Base-by-base conservation (phyloP, 2,888 invertebrate genomes). In the Cinara cedri region DNA sequence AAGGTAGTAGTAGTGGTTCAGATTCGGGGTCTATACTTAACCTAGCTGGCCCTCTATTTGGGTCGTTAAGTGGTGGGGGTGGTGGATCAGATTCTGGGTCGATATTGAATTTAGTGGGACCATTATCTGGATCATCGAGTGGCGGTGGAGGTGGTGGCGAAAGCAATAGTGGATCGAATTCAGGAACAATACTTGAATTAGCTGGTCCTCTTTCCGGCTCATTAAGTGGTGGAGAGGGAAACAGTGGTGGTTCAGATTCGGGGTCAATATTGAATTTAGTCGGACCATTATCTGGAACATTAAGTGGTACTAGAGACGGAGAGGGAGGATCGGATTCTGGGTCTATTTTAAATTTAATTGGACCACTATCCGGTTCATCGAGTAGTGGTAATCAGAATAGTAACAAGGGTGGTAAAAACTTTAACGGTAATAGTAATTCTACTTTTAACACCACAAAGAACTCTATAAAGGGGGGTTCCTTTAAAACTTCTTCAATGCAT, bases 291-390 rank as follows among this genome's bases (percentile, higher is more conserved):
- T 21, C 49, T 11, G 74, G 74, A 3, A 19, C 60, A 2, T 51
- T 21, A 11, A 74, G 81, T 19, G 76, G 75, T 10, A n/a, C n/a
- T n/a, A 81, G 81, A 65, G 21, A n/a, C 1, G 70, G 24, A 55
- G 14, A 11, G n/a, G 76, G 76, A 19, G 81, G 81, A 6, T 81
- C 81, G 3, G 81, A 72, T 63, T 81, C 81, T 6, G 81, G 80
- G 44, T 81, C 81, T 3, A 81, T 81, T 24, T 51, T 81, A 14
- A 46, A 74, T 16, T 13, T 82, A 46, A 24, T 81, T 0, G 81
- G 78, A n/a, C 81, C 76, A 1, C 21, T 76, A 46, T 44, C 55
- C 1, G 66, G 57, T 6, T 46, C 76, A 0, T 49, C 21, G 4
- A 76, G 65, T 63, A 42, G 75, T n/a, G 26, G 65, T 34, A 13